phyloP scores from a whole-genome alignment of 2,797 vertebrate genomes.

The Fringilla coelebs region DNA sequence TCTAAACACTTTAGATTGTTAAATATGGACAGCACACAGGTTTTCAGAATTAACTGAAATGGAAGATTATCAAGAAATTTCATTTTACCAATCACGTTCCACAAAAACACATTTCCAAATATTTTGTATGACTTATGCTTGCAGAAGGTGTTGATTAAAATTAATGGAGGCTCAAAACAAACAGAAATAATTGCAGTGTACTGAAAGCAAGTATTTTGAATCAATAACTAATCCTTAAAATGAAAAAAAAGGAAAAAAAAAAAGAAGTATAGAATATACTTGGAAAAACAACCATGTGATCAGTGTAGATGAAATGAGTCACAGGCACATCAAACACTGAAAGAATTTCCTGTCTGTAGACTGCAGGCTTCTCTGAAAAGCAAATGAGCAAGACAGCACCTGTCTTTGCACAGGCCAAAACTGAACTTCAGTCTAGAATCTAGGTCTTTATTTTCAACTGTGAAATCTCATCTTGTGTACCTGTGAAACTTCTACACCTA shows the following conservation, averaged over 20 bases:
- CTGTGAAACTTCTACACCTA: background rate
- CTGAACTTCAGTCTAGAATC: background rate
- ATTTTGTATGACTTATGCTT: background rate
- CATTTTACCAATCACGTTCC: background rate
- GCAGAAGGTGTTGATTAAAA: background rate
- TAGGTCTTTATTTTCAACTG: background rate
- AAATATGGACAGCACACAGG: background rate
- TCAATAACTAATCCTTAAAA: background rate
- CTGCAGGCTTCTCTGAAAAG: constrained; percentile 52
- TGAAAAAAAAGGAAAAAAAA: background rate
- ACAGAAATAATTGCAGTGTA: background rate
- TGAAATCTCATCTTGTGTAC: background rate
- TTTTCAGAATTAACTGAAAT: background rate
- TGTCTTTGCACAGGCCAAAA: background rate
- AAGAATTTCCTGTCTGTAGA: constrained; percentile 79
- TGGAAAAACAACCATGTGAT: constrained; percentile 47
- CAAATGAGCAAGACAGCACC: constrained; percentile 33
- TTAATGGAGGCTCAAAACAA: background rate
- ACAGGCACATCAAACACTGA: constrained; percentile 69
- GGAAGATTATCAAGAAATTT: background rate
- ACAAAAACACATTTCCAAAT: background rate
- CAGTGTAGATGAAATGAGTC: constrained; percentile 72
- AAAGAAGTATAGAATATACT: background rate
- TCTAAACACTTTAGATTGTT: background rate
- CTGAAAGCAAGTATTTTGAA: background rate